These are phyloP conservation scores for Apoderus coryli DNA, from an alignment of 2,888 invertebrate species.

Conservation along the genomic window DNA sequence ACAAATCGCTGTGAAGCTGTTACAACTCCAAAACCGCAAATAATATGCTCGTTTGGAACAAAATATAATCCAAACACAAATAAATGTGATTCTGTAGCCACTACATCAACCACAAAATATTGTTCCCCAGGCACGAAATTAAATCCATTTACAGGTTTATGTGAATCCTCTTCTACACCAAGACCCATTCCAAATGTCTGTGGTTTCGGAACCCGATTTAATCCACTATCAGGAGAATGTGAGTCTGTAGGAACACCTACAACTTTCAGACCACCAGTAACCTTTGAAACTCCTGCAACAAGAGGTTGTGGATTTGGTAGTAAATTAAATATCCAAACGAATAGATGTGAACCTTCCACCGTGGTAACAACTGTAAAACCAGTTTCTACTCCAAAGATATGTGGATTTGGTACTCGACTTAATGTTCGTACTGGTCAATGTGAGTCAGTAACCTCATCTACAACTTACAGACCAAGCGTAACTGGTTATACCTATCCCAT, in stretches of 20 bases:
- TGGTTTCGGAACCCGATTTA: conserved; percentile 10
- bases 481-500: conserved; percentile 7
- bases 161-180: conserved; percentile 13
- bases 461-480: too few relatives aligned
- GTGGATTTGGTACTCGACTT: conserved; percentile 30
- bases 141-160: conserved; percentile 21
- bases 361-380: too few relatives aligned
- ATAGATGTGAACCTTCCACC: conserved; percentile 4
- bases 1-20: conserved; percentile 10
- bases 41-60: conserved; percentile 28
- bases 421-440: neutral
- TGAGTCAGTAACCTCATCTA: conserved; percentile 3
- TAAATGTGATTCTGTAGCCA: conserved; percentile 14
- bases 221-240: conserved; percentile 21
- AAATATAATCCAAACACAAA: conserved; percentile 20
- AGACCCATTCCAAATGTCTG: conserved; percentile 9
- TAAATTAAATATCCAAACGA: neutral
- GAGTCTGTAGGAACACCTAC: conserved; percentile 17
- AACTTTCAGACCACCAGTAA: conserved; percentile 16
- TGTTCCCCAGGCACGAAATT: conserved; percentile 21
- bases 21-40: conserved; percentile 14
- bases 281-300: conserved; percentile 4
- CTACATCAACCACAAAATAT: conserved; percentile 2
- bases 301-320: neutral
- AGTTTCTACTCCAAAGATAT: too few relatives aligned